These are phyloP conservation scores for Lagopus leucura DNA, from an alignment of 2,113 vertebrate genomes.

Conservation along the genomic window DNA sequence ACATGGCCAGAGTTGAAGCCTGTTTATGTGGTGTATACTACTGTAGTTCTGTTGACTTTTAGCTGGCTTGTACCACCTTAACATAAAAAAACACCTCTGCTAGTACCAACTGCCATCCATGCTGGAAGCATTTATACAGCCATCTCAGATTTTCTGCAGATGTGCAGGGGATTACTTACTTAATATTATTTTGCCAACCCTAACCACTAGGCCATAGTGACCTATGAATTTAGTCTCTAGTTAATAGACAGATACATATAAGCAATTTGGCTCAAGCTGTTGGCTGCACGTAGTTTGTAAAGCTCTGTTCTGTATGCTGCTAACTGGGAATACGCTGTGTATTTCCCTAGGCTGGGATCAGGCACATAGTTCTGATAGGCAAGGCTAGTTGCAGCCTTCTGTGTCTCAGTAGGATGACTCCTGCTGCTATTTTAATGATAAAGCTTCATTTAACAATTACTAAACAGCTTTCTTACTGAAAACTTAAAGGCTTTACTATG, in stretches of 20 bases:
- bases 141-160: background rate
- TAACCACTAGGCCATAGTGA: background rate
- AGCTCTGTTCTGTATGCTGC: background rate
- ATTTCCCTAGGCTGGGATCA: background rate
- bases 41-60: background rate
- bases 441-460: background rate
- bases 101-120: background rate
- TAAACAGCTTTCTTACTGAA: background rate
- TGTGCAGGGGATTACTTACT: background rate
- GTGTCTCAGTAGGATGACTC: background rate
- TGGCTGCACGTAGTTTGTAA: background rate
- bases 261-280: background rate
- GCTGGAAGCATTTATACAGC: background rate
- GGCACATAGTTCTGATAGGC: background rate
- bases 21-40: background rate
- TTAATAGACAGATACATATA: background rate
- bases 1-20: background rate
- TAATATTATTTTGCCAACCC: background rate
- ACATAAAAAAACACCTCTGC: background rate
- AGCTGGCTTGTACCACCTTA: background rate
- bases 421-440: background rate
- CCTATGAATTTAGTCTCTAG: background rate
- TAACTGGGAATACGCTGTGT: background rate
- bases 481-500: background rate
- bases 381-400: background rate